Percentiles rank a stretch among this genome's conserved stretches.
These are phyloP conservation scores for Medauroidea extradentata DNA, from an alignment of 1,140 invertebrate species.

Conservation along the genomic window DNA sequence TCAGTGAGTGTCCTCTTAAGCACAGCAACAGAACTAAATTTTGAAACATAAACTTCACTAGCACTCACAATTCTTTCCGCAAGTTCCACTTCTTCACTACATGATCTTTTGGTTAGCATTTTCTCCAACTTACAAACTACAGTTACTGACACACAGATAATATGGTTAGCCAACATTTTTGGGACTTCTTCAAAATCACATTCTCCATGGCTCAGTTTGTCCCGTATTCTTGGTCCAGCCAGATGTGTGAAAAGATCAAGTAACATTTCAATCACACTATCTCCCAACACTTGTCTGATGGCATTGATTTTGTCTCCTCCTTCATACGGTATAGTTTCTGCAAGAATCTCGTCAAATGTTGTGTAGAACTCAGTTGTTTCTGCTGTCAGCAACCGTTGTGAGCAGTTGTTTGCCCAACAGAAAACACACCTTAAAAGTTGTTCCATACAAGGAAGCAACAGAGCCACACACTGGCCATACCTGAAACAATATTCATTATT, in stretches of 20 bases:
- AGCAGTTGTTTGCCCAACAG: constrained; percentile 16
- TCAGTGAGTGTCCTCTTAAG: neutral
- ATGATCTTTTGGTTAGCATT: no score
- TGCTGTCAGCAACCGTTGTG: constrained; percentile 15
- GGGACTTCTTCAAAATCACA: constrained; percentile 5
- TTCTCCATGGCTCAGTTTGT: constrained; percentile 21
- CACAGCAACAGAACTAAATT: neutral
- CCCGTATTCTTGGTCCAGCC: constrained; percentile 15
- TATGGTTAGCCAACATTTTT: constrained; percentile 1
- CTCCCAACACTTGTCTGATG: constrained; percentile 1
- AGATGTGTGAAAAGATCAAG: constrained; percentile 12
- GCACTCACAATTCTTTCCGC: neutral
- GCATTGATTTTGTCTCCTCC: neutral
- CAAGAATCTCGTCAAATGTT: constrained; percentile 20
- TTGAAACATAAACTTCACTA: neutral
- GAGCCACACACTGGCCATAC: constrained; percentile 13
- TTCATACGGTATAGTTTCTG: constrained; percentile 1
- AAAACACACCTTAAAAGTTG: constrained; percentile 13
- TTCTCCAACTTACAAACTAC: neutral
- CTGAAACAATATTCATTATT: no score
- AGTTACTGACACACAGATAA: neutral
- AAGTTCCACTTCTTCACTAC: neutral
- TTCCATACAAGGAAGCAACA: constrained; percentile 16
- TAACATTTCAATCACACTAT: constrained; percentile 14
- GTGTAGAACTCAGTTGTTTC: constrained; percentile 19